phyloP scores from a whole-genome alignment of 2,888 invertebrate genomes.

The Chloromyia formosa region DNA sequence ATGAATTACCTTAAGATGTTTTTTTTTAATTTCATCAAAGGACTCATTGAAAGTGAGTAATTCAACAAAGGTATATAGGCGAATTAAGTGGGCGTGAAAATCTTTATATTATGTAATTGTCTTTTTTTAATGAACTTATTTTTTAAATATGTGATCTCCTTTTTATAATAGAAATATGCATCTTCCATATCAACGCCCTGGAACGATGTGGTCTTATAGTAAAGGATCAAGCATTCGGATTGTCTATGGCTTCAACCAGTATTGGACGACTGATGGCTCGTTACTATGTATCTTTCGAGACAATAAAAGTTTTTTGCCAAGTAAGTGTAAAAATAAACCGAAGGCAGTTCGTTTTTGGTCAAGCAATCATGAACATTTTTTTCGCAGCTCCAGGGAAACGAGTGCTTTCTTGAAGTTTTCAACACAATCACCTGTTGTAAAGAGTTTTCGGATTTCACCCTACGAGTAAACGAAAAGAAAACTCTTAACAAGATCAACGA shows the following conservation, averaged over 20 bases:
- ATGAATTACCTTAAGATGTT: no score
- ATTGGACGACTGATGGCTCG: slow-evolving; percentile 77
- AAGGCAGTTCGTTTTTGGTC: not conserved
- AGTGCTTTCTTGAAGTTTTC: slow-evolving; percentile 68
- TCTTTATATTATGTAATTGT: no score
- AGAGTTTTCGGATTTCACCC: slow-evolving; percentile 74
- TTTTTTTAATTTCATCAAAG: no score
- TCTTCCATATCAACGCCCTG: slow-evolving; percentile 75
- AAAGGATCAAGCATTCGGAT: slow-evolving; percentile 68
- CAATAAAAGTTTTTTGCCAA: slow-evolving; percentile 76
- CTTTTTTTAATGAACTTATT: no score
- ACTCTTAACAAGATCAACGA: slow-evolving; percentile 73
- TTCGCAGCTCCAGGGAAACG: slow-evolving; percentile 69
- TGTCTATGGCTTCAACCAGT: slow-evolving; percentile 70
- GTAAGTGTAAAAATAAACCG: slow-evolving; percentile 54
- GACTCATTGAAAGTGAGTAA: no score
- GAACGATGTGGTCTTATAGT: slow-evolving; percentile 71
- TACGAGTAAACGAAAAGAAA: slow-evolving; percentile 75
- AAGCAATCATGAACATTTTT: slow-evolving; percentile 5
- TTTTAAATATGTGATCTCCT: no score
- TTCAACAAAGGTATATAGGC: no score
- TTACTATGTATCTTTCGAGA: slow-evolving; percentile 75
- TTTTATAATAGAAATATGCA: slow-evolving; percentile 71
- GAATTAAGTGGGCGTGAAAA: no score
- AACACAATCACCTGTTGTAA: slow-evolving; percentile 69